These are phyloP conservation scores for Drosophila gunungcola DNA, from an alignment of 1,140 invertebrate species.

Conservation along the genomic window DNA sequence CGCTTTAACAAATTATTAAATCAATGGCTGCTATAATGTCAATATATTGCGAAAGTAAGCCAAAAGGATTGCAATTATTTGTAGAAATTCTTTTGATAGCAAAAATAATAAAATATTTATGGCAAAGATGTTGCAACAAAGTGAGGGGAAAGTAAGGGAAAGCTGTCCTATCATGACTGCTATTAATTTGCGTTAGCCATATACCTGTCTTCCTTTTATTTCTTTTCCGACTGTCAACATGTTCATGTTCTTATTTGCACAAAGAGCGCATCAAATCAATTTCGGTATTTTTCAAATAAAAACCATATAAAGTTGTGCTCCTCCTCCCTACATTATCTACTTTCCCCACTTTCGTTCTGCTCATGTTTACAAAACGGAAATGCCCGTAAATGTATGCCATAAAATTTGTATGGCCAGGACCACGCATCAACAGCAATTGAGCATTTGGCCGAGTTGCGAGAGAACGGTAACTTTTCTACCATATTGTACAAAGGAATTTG, in stretches of 20 bases:
- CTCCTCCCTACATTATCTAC: conserved; percentile 8
- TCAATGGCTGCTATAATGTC: conserved; percentile 2
- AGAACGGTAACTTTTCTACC: conserved; percentile 38
- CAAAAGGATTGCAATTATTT: conserved; percentile 21
- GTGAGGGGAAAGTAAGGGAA: conserved; percentile 4
- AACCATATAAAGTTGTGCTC: conserved; percentile 67
- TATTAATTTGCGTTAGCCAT: conserved; percentile 28
- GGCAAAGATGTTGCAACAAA: conserved; percentile 25
- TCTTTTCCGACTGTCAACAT: conserved; percentile 11
- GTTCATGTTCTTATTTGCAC: conserved; percentile 8
- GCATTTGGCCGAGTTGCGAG: conserved; percentile 24
- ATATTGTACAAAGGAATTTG: conserved; percentile 48
- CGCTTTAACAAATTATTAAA: conserved; percentile 21
- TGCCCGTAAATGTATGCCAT: conserved; percentile 77
- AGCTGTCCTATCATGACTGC: conserved; percentile 7
- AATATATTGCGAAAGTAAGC: conserved; percentile 4
- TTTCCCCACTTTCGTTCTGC: conserved; percentile 4
- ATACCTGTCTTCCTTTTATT: not conserved
- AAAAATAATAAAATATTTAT: conserved; percentile 10
- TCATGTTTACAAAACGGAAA: conserved; percentile 74
- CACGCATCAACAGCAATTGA: conserved; percentile 71
- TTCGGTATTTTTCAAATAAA: conserved; percentile 74
- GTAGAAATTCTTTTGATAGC: not conserved
- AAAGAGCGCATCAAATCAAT: conserved; percentile 66
- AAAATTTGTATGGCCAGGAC: conserved; percentile 68